phyloP scores from a whole-genome alignment of 2,888 invertebrate species.

The Adelphocoris suturalis region DNA sequence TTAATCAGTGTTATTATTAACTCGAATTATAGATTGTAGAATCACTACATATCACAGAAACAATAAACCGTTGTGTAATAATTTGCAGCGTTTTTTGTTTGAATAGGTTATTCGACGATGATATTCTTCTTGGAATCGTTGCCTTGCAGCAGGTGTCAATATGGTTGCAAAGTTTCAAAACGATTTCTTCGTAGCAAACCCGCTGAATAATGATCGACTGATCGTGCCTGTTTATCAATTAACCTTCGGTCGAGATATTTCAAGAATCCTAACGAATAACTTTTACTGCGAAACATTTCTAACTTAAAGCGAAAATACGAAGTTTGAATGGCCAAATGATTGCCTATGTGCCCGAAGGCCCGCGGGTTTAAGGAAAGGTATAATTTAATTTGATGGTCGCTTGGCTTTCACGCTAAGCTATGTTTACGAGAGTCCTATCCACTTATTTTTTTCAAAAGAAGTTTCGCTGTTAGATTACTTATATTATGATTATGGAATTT shows the following conservation, averaged over 20 bases:
- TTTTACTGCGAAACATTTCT: conserved; percentile 24
- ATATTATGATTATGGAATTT: too few species aligned
- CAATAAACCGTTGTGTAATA: too few species aligned
- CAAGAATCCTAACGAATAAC: not conserved
- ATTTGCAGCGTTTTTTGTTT: too few species aligned
- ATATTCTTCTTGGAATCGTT: too few species aligned
- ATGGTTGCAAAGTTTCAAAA: not conserved
- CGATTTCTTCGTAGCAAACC: not conserved
- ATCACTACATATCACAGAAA: too few species aligned
- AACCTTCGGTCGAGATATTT: not conserved
- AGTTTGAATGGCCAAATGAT: not conserved
- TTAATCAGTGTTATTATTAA: too few species aligned
- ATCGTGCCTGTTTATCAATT: not conserved
- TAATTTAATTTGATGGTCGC: not conserved
- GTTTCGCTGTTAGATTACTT: not conserved
- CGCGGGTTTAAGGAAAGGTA: not conserved
- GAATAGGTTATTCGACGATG: too few species aligned
- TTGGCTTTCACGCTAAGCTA: not conserved
- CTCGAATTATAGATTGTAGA: too few species aligned
- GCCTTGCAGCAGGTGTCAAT: not conserved
- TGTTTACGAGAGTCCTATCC: not conserved
- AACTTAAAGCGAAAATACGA: not conserved
- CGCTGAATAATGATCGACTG: not conserved
- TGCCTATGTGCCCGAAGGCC: not conserved
- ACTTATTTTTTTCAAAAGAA: not conserved